Evolutionary conservation across 2,113 vertebrate species (phyloP), one percentile per base, ranked within the genome.

Genomic region (Hymenochirus boettgeri): DNA sequence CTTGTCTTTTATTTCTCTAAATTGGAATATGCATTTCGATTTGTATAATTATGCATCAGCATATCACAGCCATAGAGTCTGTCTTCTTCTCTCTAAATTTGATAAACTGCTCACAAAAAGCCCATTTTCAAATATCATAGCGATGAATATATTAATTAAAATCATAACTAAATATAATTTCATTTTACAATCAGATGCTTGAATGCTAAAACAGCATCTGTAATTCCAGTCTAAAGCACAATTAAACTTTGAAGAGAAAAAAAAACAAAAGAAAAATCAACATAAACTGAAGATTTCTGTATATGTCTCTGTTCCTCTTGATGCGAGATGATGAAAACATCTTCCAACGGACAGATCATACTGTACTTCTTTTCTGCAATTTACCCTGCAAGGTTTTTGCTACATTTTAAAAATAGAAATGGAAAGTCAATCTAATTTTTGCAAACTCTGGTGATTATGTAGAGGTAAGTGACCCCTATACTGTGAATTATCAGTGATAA

Each of bases 111-210:
- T 9, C 19, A 31, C 62, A 46, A 56, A n/a, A 31, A 25, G 24
- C 5, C 52, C 22, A 12, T n/a, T 31, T 46, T 53, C 35, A 55
- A 12, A 64, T 64, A 46, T 64, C 25, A 55, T 19, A 47, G 54
- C 23, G 45, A 42, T 55, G 62, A 64, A 21, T 33, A 46, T 53
- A 64, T 55, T 55, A 46, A 56, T 64, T 64, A 64, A 56, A 45
- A 56, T 46, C 37, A 56, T 64, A 64, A 56, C 52, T 56, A 64
- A 64, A 64, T 56, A 55, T 45, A 52, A 45, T 46, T 53, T 64
- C 22, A 47, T 56, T 64, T 24, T 46, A 37, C 42, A 64, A 56
- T 64, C 42, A 64, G 52, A 64, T 64, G 62, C 62, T 56, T 56
- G 52, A 56, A 55, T 64, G 35, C 52, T 22, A 27, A 64, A 51